phyloP scores from a whole-genome alignment of 2,113 vertebrate species.

The Chaetops frenatus region DNA sequence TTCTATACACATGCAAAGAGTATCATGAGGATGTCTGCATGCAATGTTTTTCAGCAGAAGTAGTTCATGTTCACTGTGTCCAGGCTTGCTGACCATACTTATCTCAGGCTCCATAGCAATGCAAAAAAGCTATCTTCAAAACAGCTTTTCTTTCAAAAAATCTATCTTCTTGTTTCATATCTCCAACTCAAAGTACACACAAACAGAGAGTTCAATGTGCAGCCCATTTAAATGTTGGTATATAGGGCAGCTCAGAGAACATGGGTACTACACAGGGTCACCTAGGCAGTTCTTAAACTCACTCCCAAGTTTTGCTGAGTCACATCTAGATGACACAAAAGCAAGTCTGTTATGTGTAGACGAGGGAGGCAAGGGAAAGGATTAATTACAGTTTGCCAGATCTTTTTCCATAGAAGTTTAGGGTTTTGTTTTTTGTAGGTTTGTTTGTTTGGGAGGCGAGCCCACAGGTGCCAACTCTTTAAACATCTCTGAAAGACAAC shows the following conservation, averaged over 20 bases:
- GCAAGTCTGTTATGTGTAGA: accelerated
- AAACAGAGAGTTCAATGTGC: not conserved
- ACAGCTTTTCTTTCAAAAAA: not conserved
- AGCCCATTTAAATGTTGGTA: not conserved
- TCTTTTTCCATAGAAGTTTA: not conserved
- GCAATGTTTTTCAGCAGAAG: not conserved
- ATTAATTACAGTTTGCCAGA: not conserved
- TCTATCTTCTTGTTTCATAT: not conserved
- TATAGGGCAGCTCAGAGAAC: not conserved
- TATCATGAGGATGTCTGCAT: not conserved
- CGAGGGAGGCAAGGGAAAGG: not conserved
- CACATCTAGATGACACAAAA: not conserved
- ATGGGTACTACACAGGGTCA: accelerated
- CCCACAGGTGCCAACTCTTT: not conserved
- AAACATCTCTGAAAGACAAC: not conserved
- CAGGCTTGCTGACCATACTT: not conserved
- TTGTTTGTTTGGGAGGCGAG: accelerated
- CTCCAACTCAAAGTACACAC: not conserved
- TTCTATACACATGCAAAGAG: not conserved
- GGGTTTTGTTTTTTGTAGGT: not conserved
- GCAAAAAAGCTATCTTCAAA: not conserved
- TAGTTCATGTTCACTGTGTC: not conserved
- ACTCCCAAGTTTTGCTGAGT: not conserved
- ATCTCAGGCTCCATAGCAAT: not conserved
- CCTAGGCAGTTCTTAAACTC: not conserved